Evolutionary conservation across 2,113 vertebrate genomes (phyloP).

Genomic region (Lanius collurio): DNA sequence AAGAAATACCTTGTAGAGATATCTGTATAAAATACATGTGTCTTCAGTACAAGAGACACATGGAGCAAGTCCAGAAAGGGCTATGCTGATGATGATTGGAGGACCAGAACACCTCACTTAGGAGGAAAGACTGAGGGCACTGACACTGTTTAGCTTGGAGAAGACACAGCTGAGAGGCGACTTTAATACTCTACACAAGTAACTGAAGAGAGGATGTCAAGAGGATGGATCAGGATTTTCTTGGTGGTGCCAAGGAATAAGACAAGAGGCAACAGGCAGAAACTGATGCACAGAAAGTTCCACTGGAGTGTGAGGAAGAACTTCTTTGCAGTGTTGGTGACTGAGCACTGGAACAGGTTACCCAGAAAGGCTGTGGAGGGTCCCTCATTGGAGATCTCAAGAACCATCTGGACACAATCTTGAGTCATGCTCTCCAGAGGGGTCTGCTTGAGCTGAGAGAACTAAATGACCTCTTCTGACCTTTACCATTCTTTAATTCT

Average conservation of each 20-base stretch:
- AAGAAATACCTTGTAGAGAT: not conserved
- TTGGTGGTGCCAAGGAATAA: accelerated
- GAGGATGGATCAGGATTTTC: not conserved
- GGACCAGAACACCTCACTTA: too few relatives aligned
- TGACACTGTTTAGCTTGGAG: not conserved
- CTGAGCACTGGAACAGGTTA: not conserved
- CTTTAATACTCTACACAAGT: too few relatives aligned
- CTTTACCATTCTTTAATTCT: not conserved
- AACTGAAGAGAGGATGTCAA: too few relatives aligned
- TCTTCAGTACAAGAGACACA: not conserved
- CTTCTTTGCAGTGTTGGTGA: not conserved
- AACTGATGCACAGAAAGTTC: not conserved
- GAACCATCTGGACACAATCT: not conserved
- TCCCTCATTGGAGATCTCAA: not conserved
- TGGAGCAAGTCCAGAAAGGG: not conserved
- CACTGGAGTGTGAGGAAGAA: not conserved
- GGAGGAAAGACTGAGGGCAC: not conserved
- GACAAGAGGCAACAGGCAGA: not conserved
- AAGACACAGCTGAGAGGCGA: accelerated
- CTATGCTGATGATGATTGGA: not conserved
- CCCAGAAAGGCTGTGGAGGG: not conserved
- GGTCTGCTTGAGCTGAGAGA: not conserved
- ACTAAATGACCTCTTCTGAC: not conserved
- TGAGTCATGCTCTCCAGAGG: not conserved
- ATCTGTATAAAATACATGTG: not conserved